Evolutionary conservation across 2,888 invertebrate species (phyloP), one percentile per base, ranked within the genome.

Genomic region (Hirtodrosophila trivittata): DNA sequence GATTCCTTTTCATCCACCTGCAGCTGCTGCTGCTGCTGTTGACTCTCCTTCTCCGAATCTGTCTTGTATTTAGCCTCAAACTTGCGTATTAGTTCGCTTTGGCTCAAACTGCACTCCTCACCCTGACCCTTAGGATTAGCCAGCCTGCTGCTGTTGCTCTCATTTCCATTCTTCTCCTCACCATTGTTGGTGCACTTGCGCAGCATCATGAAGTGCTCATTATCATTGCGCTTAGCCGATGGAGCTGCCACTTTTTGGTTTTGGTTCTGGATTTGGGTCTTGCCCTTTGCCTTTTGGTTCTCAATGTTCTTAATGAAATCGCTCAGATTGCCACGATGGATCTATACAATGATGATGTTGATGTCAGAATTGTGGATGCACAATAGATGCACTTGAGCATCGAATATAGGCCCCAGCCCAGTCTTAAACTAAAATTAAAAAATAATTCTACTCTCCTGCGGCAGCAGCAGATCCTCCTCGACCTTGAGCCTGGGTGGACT

Each of bases 81-180:
- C 70, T 93, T 93, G 86, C 93, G 93, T 38, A 94, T 92, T 9
- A 93, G 88, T 78, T 93, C 80, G 55, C 73, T 76, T 33, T 78
- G 71, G 26, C 25, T 71, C 1, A 74, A 38, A 7, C 43, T 49
- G 33, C 58, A 75, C 5, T 75, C 71, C 6, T 51, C 77, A 13
- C 92, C 92, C 12, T 93, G 93, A 57, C 83, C 66, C 21, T 85
- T 67, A 18, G 71, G 55, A 33, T 72, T 63, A 18, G 69, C 63
- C 25, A 18, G 1, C 33, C 58, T 60, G 32, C 67, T 66, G 6
- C 14, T 45, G 33, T 60, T 60, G 42, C 43, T 74, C 18, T 49
- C 66, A 26, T 86, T 86, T 21, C 77, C 86, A 28, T 86, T 87
- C 43, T 77, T 77, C 57, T 87, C 82, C 57, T 81, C 82, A 6